Percentiles rank a stretch among this genome's conserved stretches.
These are phyloP conservation scores for Pelodytes ibericus DNA, from an alignment of 2,797 vertebrate species.

Conservation along the genomic window DNA sequence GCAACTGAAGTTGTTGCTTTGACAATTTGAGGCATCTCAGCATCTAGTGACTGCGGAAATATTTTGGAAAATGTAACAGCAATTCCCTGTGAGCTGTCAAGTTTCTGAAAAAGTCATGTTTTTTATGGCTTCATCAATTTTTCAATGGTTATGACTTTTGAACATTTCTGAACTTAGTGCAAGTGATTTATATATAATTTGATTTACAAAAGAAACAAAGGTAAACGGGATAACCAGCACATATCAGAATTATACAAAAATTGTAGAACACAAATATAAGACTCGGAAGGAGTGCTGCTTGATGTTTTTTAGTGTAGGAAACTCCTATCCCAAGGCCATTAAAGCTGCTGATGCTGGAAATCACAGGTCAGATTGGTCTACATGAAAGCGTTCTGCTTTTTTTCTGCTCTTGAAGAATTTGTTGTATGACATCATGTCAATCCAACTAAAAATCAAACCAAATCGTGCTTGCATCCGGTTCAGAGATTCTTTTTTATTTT, in stretches of 20 bases:
- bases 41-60: neutral
- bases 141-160: conserved; percentile 38
- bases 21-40: neutral
- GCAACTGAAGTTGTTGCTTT: neutral
- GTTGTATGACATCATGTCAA: conserved; percentile 61
- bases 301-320: conserved; percentile 43
- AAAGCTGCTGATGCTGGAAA: conserved; percentile 59
- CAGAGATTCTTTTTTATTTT: conserved; percentile 31
- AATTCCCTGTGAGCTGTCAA: conserved; percentile 7
- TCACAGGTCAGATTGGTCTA: conserved; percentile 54
- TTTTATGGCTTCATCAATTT: conserved; percentile 33
- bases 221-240: conserved; percentile 27
- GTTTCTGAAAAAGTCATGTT: conserved; percentile 1
- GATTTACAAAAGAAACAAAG: conserved; percentile 27
- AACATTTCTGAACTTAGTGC: conserved; percentile 33
- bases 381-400: conserved; percentile 58
- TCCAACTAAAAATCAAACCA: conserved; percentile 65
- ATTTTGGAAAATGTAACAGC: neutral
- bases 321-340: conserved; percentile 57
- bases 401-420: conserved; percentile 59
- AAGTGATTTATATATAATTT: conserved; percentile 26
- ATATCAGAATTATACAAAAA: conserved; percentile 20
- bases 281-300: conserved; percentile 13
- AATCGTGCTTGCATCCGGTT: conserved; percentile 9
- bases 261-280: neutral